A percentile compares a stretch with the other conserved stretches of the same genome.
These are phyloP conservation scores for Mesoligia furuncula DNA, from an alignment of 2,888 invertebrate species.

Conservation along the genomic window DNA sequence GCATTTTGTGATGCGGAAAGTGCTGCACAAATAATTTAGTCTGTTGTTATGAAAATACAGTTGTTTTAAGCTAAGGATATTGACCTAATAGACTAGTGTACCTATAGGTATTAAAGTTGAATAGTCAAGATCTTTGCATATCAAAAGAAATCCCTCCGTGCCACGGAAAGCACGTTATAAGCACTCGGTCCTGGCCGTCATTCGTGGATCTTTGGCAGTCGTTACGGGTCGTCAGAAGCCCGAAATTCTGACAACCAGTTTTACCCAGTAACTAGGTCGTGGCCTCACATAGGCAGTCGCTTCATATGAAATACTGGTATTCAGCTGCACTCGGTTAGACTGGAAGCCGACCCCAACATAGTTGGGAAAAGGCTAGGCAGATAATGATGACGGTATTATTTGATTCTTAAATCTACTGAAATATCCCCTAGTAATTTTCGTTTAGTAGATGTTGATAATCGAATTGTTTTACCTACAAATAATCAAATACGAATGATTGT, in stretches of 20 bases:
- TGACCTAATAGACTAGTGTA: background rate
- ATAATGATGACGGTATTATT: background rate
- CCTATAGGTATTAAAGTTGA: background rate
- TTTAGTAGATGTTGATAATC: slow-evolving; percentile 91
- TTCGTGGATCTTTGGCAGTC: background rate
- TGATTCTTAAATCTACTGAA: too few species aligned
- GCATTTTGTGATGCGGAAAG: slow-evolving; percentile 21
- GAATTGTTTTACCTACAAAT: slow-evolving; percentile 90
- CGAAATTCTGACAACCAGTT: background rate
- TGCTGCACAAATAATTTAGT: slow-evolving; percentile 12
- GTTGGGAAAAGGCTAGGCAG: too few species aligned
- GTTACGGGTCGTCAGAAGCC: background rate
- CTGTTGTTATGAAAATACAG: slow-evolving; percentile 15
- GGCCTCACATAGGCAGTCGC: too few species aligned
- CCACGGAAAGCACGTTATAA: too few species aligned
- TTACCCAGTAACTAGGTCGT: background rate
- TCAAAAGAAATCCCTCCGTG: too few species aligned
- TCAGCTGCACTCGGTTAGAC: too few species aligned
- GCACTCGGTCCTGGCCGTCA: background rate
- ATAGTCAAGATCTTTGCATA: background rate
- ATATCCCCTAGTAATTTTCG: slow-evolving; percentile 84
- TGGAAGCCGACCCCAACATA: too few species aligned
- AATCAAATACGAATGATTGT: slow-evolving; percentile 92
- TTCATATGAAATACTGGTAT: too few species aligned
- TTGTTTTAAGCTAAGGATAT: slow-evolving; percentile 25